Conservation (phyloP, 92 coral and sea anemone genomes). For the Phenganax marumi region DNA sequence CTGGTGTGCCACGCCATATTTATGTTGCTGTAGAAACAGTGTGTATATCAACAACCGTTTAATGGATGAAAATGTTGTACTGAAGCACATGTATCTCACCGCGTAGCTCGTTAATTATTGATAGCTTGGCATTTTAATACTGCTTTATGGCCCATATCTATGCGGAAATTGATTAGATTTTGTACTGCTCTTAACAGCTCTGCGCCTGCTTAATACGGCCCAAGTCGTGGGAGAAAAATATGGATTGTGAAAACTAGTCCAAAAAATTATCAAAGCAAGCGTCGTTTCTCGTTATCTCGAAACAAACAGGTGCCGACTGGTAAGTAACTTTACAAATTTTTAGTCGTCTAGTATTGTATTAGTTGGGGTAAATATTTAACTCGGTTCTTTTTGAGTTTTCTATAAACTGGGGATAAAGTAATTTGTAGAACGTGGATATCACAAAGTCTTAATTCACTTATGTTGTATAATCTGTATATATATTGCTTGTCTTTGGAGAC, state of each 20-base stretch:
- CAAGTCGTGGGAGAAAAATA: background rate
- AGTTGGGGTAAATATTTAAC: background rate
- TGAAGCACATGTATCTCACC: background rate
- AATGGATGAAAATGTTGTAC: no score
- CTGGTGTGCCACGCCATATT: background rate
- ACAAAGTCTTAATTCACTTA: background rate
- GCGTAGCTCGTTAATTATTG: slow-evolving; percentile 6
- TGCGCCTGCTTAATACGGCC: background rate
- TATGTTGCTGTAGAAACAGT: background rate
- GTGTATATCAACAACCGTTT: background rate
- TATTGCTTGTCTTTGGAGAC: background rate
- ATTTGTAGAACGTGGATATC: background rate
- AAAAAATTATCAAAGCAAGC: no score
- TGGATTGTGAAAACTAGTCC: background rate
- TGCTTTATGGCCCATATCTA: background rate
- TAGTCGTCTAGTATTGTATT: background rate
- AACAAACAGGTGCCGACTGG: slow-evolving; percentile 25
- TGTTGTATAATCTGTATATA: background rate
- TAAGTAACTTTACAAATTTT: slow-evolving; percentile 29
- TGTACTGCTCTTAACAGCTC: background rate
- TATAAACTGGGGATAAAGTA: background rate
- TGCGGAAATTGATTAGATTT: background rate
- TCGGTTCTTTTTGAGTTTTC: background rate
- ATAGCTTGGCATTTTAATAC: slow-evolving; percentile 23
- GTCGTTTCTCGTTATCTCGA: background rate